Evolutionary conservation across 2,113 vertebrate genomes (phyloP), one percentile per base, ranked within the genome.

Genomic region (Brachionichthys hirsutus): DNA sequence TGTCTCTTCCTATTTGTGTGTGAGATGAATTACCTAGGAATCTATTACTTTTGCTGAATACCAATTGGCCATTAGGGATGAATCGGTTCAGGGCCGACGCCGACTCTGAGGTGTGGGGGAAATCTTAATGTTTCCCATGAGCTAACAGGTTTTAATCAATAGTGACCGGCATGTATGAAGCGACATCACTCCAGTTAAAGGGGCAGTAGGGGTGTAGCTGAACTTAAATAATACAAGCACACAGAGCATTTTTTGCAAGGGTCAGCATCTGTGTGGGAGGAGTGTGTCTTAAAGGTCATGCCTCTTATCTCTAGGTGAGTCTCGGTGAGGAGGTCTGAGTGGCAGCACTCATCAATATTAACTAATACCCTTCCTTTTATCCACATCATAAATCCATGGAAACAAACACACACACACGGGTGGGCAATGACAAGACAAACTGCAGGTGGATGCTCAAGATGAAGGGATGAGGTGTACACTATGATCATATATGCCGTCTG

Each of bases 331-430:
- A 66, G 67, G 58, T 57, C 59, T 74, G 78, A 88, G 81, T 84
- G 83, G 85, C 85, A 85, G 77, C 81, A 73, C 79, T 90, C 85
- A 89, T 89, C 85, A 89, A 88, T 90, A 90, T 87, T 89, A 86
- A 88, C 81, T 78, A 85, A 77, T 80, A 85, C 76, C 78, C 83
- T 89, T 86, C 74, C 81, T 88, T 89, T 89, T 75, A 89, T 87
- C 80, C 65, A 58, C 75, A 73, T 62, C 82, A 85, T 83, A 87
- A 81, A 88, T 79, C 78, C 62, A 66, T 78, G 73, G 76, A 82
- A 75, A 82, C 77, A 75, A 70, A 73, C 57, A 64, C 71, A 80
- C 30, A 47, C 17, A 53, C 15, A 8, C 59, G 19, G 52, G 18
- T 66, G 24, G 24, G 24, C 4, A 6, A 30, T 30, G 24, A 30